A percentile compares a stretch with the other conserved stretches of the same genome.
Conservation (phyloP, 2,113 vertebrate species). For the Ondatra zibethicus region DNA sequence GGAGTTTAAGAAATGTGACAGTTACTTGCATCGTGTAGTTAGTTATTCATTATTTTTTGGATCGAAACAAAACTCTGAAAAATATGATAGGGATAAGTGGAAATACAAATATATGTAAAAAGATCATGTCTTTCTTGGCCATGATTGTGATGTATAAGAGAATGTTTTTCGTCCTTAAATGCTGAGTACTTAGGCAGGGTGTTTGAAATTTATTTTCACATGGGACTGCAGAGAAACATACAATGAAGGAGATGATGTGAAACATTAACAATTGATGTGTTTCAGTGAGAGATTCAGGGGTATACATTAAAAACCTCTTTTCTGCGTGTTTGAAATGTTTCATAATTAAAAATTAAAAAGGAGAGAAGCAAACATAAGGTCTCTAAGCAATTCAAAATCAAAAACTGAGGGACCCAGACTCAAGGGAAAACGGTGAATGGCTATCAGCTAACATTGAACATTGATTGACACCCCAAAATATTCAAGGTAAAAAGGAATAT, state of each 20-base stretch:
- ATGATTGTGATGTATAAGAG: not conserved
- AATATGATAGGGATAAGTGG: not conserved
- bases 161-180: not conserved
- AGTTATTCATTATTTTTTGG: not conserved
- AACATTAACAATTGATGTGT: not conserved
- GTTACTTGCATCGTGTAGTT: not conserved
- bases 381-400: not conserved
- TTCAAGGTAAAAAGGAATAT: not conserved
- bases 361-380: not conserved
- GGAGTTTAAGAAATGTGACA: not conserved
- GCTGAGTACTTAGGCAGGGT: conserved; percentile 20
- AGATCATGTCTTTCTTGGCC: not conserved
- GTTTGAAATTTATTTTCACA: conserved; percentile 38
- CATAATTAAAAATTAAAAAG: conserved; percentile 14
- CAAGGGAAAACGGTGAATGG: not conserved
- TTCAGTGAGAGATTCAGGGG: not conserved
- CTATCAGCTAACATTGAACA: not conserved
- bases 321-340: not conserved
- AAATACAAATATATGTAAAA: conserved; percentile 4
- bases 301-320: not conserved
- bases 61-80: not conserved
- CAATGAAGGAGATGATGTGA: not conserved
- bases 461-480: not conserved
- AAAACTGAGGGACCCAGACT: not conserved
- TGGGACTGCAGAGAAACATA: not conserved